These are phyloP conservation scores for Leuciscus waleckii DNA, from an alignment of 2,797 vertebrate genomes.

Conservation along the genomic window DNA sequence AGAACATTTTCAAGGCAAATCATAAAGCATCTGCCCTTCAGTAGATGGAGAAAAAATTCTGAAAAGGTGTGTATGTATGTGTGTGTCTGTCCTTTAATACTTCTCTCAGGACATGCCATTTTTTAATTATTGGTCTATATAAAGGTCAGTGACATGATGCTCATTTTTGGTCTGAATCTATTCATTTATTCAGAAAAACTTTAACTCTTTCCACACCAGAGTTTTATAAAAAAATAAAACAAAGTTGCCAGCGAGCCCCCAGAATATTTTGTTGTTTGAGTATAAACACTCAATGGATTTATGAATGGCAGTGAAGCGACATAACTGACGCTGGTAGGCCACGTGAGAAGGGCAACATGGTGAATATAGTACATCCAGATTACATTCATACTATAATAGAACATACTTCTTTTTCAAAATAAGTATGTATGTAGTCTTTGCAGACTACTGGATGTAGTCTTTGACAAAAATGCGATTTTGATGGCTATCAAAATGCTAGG, in stretches of 20 bases:
- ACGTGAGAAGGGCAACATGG: background rate
- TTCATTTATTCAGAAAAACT: background rate
- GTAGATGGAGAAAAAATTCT: constrained; percentile 35
- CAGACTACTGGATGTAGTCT: background rate
- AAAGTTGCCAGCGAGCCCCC: background rate
- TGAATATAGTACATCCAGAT: background rate
- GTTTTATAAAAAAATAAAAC: background rate
- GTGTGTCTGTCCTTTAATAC: constrained; percentile 20
- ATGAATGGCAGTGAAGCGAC: background rate
- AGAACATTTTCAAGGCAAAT: constrained; percentile 60
- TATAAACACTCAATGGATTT: background rate
- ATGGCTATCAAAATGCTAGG: too few relatives aligned
- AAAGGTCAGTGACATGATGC: background rate
- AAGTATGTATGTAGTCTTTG: too few relatives aligned
- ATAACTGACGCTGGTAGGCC: background rate
- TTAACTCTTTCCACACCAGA: background rate
- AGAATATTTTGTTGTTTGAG: background rate
- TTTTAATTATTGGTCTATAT: constrained; percentile 14
- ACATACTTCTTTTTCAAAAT: background rate
- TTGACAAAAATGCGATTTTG: too few relatives aligned
- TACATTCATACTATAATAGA: background rate
- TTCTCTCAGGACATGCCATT: background rate
- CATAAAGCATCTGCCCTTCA: constrained; percentile 58
- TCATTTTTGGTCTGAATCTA: background rate
- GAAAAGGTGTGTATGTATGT: constrained; percentile 18